These are phyloP conservation scores for Alcis repandata DNA, from an alignment of 2,888 invertebrate genomes.

Conservation along the genomic window DNA sequence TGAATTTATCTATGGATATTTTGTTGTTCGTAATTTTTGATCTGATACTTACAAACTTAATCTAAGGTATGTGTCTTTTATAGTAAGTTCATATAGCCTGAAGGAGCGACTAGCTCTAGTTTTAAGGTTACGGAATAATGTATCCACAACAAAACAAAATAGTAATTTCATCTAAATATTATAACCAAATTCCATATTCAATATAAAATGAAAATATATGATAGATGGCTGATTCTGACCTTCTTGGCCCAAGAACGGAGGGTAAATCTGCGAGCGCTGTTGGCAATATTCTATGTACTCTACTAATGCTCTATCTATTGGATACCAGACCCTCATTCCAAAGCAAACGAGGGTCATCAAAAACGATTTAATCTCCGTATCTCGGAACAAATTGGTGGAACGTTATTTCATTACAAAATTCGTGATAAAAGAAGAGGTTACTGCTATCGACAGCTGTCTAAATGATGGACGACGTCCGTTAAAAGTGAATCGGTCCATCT, in stretches of 20 bases:
- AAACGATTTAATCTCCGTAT: conserved; percentile 44
- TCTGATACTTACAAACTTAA: not conserved
- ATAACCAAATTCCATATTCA: too few species aligned
- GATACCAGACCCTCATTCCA: conserved; percentile 9
- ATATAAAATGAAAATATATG: too few species aligned
- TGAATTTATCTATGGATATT: conserved; percentile 16
- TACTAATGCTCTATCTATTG: conserved; percentile 4
- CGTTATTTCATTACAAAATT: conserved; percentile 57
- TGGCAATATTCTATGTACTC: not conserved
- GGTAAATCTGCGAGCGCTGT: not conserved
- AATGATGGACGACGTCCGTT: conserved; percentile 68
- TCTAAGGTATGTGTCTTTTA: too few species aligned
- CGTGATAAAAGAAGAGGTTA: conserved; percentile 68
- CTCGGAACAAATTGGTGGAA: conserved; percentile 43
- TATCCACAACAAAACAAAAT: too few species aligned
- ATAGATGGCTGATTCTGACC: too few species aligned
- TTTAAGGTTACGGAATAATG: too few species aligned
- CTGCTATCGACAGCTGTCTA: conserved; percentile 76
- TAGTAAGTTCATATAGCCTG: too few species aligned
- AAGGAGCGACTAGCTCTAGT: too few species aligned
- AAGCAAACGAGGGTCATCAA: conserved; percentile 36
- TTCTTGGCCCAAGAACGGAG: too few species aligned
- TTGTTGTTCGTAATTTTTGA: conserved; percentile 2
- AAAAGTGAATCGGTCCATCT: conserved; percentile 49
- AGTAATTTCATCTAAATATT: too few species aligned